Conservation (phyloP, 2,113 vertebrate species). For the Camelus dromedarius region DNA sequence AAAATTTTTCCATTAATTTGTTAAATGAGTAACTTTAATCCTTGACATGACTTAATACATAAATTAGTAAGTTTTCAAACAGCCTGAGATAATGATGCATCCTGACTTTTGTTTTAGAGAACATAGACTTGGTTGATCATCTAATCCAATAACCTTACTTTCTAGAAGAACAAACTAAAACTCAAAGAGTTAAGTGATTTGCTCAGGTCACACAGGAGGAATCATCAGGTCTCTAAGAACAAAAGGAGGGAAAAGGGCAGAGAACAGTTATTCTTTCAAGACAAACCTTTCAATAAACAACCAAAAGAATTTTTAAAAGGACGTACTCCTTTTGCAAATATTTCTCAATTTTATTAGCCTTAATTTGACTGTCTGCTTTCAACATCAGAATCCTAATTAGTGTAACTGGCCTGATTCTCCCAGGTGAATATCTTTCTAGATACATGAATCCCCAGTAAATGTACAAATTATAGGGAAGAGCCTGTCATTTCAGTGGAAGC, state of each 20-base stretch:
- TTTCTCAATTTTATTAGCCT: constrained; percentile 42
- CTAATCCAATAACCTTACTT: background rate
- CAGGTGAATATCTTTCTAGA: background rate
- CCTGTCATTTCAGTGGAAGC: background rate
- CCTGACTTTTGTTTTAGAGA: constrained; percentile 45
- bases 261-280: background rate
- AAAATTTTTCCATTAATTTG: constrained; percentile 21
- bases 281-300: background rate
- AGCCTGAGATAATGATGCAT: background rate
- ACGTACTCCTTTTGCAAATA: constrained; percentile 26
- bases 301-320: background rate
- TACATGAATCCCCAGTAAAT: background rate
- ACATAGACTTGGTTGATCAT: background rate
- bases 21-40: constrained; percentile 35
- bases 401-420: background rate
- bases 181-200: background rate
- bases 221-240: background rate
- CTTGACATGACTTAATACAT: background rate
- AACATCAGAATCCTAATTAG: background rate
- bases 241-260: background rate
- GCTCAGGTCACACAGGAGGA: background rate
- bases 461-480: background rate
- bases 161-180: constrained; percentile 2
- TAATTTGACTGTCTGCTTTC: background rate
- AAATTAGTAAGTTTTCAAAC: constrained; percentile 12